Evolutionary conservation across 92 coral and sea anemone species (phyloP), one percentile per base, ranked within the genome.

Genomic region (Plumapathes pennacea): DNA sequence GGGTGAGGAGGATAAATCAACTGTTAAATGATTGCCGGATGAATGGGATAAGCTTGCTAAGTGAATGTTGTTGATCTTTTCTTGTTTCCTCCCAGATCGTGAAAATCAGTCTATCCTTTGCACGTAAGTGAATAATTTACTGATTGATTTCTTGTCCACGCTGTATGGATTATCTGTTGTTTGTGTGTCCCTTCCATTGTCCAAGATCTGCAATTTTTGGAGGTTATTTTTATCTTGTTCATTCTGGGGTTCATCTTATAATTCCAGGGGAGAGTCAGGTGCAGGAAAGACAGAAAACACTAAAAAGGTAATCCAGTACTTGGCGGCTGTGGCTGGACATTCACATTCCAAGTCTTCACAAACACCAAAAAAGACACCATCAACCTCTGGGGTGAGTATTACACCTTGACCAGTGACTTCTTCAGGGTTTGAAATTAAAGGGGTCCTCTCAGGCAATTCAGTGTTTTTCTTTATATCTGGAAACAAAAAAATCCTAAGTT

Each of bases 231-330:
- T 14, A 25, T 26, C n/a, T 15, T 47, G 19, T 28, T 10, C 22
- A 30, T 10, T 6, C 2, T n/a, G 23, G 3, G 28, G 38, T 36
- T 38, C n/a, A 38, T 50, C 0, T 20, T 69, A 9, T 13, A 21
- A n/a, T 15, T 26, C 3, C 59, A 92, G 98, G 60, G 98, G 98
- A 47, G 98, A 92, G 71, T 88, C 96, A 25, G 98, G 98, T 34
- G 98, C 98, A 26, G 98, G 98, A 2, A 92, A 92, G 42, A 92
- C 98, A 26, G 98, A 92, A 46, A 92, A 92, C 61, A 92, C 98
- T 36, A 92, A 92, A 77, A 92, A 92, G 64, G 98, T 92, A 2
- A 92, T 92, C 69, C 98, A 92, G 62, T 92, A 92, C 76, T 72
- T 92, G 48, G 98, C 98, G 4, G 80, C 95, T n/a, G 98, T 92